phyloP scores from a whole-genome alignment of 2,888 invertebrate genomes.

The Noctua pronuba region DNA sequence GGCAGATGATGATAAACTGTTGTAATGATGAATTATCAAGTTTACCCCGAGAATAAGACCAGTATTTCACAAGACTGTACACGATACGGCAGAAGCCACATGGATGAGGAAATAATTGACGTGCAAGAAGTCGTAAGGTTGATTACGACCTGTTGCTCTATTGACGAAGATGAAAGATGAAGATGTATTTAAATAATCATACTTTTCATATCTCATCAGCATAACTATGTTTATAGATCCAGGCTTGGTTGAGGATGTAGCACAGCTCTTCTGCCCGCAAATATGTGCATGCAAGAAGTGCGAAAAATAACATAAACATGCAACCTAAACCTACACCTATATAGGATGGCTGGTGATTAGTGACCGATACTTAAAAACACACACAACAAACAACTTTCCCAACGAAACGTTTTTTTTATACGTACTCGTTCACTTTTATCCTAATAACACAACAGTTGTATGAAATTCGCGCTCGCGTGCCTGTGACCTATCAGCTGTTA shows the following conservation, averaged over 20 bases:
- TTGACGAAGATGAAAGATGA: neutral
- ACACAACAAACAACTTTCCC: too few relatives aligned
- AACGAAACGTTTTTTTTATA: too few relatives aligned
- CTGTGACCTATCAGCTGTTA: too few relatives aligned
- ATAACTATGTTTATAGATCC: neutral
- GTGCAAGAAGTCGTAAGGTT: neutral
- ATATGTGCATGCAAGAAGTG: neutral
- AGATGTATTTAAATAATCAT: neutral
- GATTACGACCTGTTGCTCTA: neutral
- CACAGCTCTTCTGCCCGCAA: neutral
- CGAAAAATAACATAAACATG: neutral
- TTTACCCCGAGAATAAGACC: neutral
- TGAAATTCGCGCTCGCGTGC: too few relatives aligned
- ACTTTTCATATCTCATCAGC: neutral
- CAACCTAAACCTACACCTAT: neutral
- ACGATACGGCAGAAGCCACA: neutral
- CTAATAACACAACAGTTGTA: too few relatives aligned
- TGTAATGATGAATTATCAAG: neutral
- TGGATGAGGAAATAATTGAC: neutral
- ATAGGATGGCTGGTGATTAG: too few relatives aligned
- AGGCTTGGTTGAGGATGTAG: neutral
- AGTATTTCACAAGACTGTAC: neutral
- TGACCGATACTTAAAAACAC: too few relatives aligned
- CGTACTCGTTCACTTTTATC: too few relatives aligned
- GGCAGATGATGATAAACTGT: too few relatives aligned